phyloP scores from a whole-genome alignment of 2,113 vertebrate species.

The Narcine bancroftii region DNA sequence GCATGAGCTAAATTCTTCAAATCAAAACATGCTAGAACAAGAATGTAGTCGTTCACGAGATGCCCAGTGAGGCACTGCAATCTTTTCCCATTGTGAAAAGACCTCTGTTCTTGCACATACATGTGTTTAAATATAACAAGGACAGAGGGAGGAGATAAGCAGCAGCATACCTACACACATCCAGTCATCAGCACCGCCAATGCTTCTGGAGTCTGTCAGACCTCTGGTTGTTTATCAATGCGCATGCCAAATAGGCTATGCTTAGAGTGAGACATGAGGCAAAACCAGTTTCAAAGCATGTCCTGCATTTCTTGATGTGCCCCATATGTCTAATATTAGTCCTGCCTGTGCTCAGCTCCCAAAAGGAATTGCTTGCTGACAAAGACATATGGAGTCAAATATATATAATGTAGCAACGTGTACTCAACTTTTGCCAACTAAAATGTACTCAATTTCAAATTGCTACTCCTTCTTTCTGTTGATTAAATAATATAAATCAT shows the following conservation, averaged over 20 bases:
- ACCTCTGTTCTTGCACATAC: not conserved
- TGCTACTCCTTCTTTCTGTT: not conserved
- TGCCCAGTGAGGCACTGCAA: slow-evolving; percentile 14
- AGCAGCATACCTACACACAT: slow-evolving; percentile 8
- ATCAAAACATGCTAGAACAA: slow-evolving; percentile 14
- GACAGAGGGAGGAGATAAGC: slow-evolving; percentile 23
- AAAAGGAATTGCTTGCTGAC: not conserved
- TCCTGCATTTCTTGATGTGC: not conserved
- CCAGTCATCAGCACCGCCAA: not conserved
- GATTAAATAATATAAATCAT: not conserved
- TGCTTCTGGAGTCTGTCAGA: slow-evolving; percentile 30
- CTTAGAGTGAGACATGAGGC: not conserved
- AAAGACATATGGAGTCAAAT: not conserved
- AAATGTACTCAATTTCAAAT: not conserved
- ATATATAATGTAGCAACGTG: not conserved
- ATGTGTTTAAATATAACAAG: not conserved
- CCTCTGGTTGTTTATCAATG: not conserved
- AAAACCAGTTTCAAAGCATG: not conserved
- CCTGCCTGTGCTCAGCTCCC: not conserved
- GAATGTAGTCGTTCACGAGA: not conserved
- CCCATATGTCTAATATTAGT: not conserved
- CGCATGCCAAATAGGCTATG: not conserved
- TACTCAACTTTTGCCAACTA: not conserved
- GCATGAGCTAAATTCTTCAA: not conserved
- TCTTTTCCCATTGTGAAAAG: not conserved